Base-by-base conservation (phyloP, 1,140 invertebrate genomes). In the Manduca sexta region DNA sequence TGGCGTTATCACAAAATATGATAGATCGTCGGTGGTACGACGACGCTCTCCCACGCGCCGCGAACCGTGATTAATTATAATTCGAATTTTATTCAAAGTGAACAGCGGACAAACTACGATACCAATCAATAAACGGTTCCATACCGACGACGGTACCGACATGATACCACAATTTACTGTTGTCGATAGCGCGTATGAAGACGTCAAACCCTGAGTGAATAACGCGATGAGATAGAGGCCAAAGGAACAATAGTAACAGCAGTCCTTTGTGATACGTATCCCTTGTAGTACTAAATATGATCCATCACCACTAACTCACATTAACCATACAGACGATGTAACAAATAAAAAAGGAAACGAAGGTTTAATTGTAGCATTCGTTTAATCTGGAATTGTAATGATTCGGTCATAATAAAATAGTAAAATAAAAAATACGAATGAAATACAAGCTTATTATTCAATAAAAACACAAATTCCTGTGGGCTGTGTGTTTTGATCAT, bases 1-100 rank as follows among this genome's bases (percentile, higher is more conserved):
- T 82, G 69, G 77, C 75, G 77, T 84, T 84, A 84, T 84, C 81
- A 83, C 74, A 78, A 76, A 84, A 84, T 84, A 84, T 84, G 81
- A 84, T 84, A 83, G 81, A 84, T 84, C 75, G 81, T 68, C 63
- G 72, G 60, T 56, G 60, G 63, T 57, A 66, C 58, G 69, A 71
- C 78, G 69, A 69, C 71, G 74, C 69, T 81, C 77, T 82, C 81
- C 81, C 81, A 84, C 81, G 81, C 81, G 65, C 61, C 56, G 63
- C 67, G 63, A 62, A 56, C 60, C 65, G 79, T 84, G 81, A 84
- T 84, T 84, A 83, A 84, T 84, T 81, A 84, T 84, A 84, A 84
- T 84, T 84, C 79, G 79, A 84, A 81, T 84, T 84, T 84, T 84
- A 84, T 84, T 84, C 81, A 84, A 84, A 84, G 81, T 74, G 81